Percentiles rank a stretch among this genome's conserved stretches.
phyloP scores from a whole-genome alignment of 2,797 vertebrate species.

The Acanthiza pusilla region DNA sequence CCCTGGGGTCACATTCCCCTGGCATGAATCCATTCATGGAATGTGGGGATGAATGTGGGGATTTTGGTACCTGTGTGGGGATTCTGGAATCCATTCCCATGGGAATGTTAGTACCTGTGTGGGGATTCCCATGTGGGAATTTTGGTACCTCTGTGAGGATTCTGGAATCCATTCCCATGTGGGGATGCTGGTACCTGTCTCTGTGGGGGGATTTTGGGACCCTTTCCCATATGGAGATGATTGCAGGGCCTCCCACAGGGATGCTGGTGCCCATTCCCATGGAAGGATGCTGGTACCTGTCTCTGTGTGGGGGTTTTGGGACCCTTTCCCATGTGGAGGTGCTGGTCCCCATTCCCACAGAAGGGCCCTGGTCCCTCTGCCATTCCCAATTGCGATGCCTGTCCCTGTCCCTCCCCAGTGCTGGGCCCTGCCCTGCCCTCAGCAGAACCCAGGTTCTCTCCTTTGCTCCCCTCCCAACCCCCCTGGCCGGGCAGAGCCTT shows the following conservation, averaged over 20 bases:
- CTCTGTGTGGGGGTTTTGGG: neutral
- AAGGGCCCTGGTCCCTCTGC: neutral
- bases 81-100: neutral
- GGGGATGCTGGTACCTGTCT: neutral
- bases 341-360: neutral
- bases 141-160: too few species aligned
- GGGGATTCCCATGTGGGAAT: neutral
- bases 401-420: neutral
- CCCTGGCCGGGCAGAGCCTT: rapidly evolving
- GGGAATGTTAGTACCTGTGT: neutral
- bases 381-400: rapidly evolving
- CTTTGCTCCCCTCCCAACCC: neutral
- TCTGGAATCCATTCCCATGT: neutral
- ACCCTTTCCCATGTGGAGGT: neutral
- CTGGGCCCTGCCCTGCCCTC: neutral
- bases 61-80: neutral
- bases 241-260: too few species aligned
- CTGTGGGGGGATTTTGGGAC: neutral
- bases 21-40: too few species aligned
- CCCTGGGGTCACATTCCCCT: neutral
- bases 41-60: too few species aligned
- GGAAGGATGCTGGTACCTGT: too few species aligned
- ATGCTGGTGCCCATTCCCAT: neutral
- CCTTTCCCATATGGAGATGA: neutral
- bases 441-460: neutral